Conservation (phyloP, 37 sponge, comb jelly and placozoan genomes). For the Dysidea cf. avara region DNA sequence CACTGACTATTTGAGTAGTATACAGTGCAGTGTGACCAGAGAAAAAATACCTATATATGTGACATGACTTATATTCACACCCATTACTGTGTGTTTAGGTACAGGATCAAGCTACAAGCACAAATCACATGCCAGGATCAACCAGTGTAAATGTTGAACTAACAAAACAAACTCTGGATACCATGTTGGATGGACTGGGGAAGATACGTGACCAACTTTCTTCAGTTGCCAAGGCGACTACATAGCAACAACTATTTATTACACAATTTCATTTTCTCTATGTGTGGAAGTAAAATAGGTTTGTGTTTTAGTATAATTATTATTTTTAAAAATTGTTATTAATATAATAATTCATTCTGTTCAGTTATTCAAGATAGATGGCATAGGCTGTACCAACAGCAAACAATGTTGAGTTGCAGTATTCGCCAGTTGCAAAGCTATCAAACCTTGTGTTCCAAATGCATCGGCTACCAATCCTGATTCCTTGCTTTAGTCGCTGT, state of each 20-base stretch:
- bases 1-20: too few relatives aligned
- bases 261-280: background rate
- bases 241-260: background rate
- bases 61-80: background rate
- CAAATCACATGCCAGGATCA: slow-evolving; percentile 26
- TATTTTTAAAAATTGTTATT: slow-evolving; percentile 1
- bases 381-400: slow-evolving; percentile 58
- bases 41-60: too few relatives aligned
- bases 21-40: too few relatives aligned
- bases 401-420: slow-evolving; percentile 36
- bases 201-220: slow-evolving; percentile 90
- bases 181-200: slow-evolving; percentile 90
- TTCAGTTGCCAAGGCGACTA: slow-evolving; percentile 68
- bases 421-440: slow-evolving; percentile 46
- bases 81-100: slow-evolving; percentile 18
- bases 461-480: slow-evolving; percentile 63
- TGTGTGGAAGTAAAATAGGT: background rate
- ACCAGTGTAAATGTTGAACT: slow-evolving; percentile 80
- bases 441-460: slow-evolving; percentile 56
- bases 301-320: slow-evolving; percentile 10
- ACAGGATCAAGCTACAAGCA: slow-evolving; percentile 28
- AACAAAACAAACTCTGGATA: slow-evolving; percentile 81
- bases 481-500: slow-evolving; percentile 23
- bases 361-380: slow-evolving; percentile 43
- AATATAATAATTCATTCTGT: background rate